Percentiles rank a stretch among this genome's conserved stretches.
phyloP scores from a whole-genome alignment of 2,797 vertebrate species.

The Rousettus madagascariensis region DNA sequence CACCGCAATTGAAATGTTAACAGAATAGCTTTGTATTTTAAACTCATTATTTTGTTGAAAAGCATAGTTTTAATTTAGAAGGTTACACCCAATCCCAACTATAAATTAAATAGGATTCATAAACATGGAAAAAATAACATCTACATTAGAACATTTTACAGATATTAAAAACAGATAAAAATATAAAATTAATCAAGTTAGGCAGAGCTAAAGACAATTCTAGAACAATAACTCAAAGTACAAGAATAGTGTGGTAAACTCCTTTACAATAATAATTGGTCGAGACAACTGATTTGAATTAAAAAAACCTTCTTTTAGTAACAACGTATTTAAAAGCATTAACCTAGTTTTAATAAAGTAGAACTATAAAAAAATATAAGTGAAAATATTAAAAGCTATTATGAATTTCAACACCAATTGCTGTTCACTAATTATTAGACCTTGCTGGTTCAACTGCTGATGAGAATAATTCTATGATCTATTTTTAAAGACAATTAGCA shows the following conservation, averaged over 20 bases:
- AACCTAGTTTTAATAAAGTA: constrained; percentile 51
- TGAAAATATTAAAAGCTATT: constrained; percentile 48
- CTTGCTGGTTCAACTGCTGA: neutral
- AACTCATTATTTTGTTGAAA: constrained; percentile 55
- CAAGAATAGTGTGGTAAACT: neutral
- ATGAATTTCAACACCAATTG: constrained; percentile 40
- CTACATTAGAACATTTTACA: constrained; percentile 60
- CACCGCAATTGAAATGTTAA: constrained; percentile 73
- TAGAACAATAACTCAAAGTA: constrained; percentile 33
- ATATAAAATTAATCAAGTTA: constrained; percentile 44
- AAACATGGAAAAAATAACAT: constrained; percentile 54
- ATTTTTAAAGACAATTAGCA: constrained; percentile 35
- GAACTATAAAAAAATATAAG: constrained; percentile 33
- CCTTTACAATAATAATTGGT: constrained; percentile 12
- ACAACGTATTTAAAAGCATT: constrained; percentile 43
- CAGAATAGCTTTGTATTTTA: constrained; percentile 69
- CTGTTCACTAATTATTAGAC: constrained; percentile 28
- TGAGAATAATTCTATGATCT: constrained; percentile 36
- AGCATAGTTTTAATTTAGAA: constrained; percentile 62
- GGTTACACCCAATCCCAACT: constrained; percentile 32
- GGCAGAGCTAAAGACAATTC: constrained; percentile 18
- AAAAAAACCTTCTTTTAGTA: constrained; percentile 36
- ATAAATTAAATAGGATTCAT: constrained; percentile 49
- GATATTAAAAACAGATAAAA: constrained; percentile 54
- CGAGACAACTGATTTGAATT: constrained; percentile 35